Evolutionary conservation across 2,888 invertebrate genomes (phyloP), one percentile per base, ranked within the genome.

Genomic region (Ochlodes sylvanus): DNA sequence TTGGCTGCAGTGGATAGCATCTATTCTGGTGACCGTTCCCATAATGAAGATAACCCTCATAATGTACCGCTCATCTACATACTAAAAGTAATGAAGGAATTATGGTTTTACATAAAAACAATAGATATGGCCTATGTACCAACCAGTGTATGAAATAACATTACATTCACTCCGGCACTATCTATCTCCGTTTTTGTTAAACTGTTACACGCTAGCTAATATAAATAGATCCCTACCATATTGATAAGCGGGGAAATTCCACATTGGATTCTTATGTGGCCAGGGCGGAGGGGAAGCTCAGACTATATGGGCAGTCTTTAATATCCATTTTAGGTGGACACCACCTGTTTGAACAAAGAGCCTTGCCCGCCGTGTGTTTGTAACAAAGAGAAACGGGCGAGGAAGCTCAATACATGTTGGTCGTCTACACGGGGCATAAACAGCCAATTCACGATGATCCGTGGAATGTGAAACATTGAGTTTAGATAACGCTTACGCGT

Each of bases 251-350:
- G 21, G 17, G 41, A 55, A 17, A 27, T 32, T 17, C 47, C 50
- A 32, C 38, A 47, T 41, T 60, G 41, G 41, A 21, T 70, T 57
- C 27, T 56, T 60, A 68, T 47, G 41, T 42, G 17, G 9, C 41
- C 21, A 32, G 14, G 56, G 61, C 68, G 55, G 62, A 54, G 50
- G 54, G 58, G 65, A 60, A 68, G 68, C 62, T 70, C 70, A n/a
- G 41, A n/a, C 1, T 27, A 19, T 62, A 58, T 58, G 44, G 54
- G 52, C 27, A 63, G 41, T 64, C 34, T 55, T 56, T 55, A 57
- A 62, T 34, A 61, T 62, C 65, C 61, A 68, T 27, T 68, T 58
- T 65, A 65, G 7, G 10, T 15, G 12, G 57, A 65, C 32, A 38
- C 64, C 38, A 21, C 7, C 47, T 21, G 44, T 21, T 27, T 50